phyloP scores from a whole-genome alignment of 2,797 vertebrate genomes.

The Hafferia zeledoni region DNA sequence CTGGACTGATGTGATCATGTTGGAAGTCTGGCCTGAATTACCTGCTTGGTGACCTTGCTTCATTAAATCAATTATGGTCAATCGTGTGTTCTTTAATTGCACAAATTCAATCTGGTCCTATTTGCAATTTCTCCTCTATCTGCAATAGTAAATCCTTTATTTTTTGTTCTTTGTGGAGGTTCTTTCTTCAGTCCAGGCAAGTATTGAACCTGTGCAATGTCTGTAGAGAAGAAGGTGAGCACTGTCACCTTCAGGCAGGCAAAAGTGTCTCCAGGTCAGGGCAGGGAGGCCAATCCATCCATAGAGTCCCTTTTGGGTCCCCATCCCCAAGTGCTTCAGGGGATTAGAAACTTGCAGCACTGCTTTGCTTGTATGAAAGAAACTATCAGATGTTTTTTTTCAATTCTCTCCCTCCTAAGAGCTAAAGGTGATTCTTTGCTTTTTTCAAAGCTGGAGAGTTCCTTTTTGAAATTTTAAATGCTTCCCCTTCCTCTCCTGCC shows the following conservation, averaged over 20 bases:
- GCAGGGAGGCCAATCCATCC: neutral
- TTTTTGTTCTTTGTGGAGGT: neutral
- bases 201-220: neutral
- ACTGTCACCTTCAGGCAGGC: neutral
- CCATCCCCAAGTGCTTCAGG: neutral
- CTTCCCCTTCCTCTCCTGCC: neutral
- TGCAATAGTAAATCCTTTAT: neutral
- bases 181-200: neutral
- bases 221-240: neutral
- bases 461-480: slow-evolving; percentile 2
- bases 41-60: slow-evolving; percentile 1
- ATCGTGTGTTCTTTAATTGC: neutral
- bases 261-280: neutral
- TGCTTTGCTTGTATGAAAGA: neutral
- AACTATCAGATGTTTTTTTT: neutral
- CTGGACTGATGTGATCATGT: neutral
- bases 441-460: neutral
- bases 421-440: neutral
- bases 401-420: neutral
- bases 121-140: neutral
- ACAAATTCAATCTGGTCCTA: neutral
- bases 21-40: neutral
- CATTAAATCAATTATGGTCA: neutral
- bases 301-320: rapidly evolving
- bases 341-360: neutral